Percentiles rank a stretch among this genome's conserved stretches.
Evolutionary conservation across 1,140 invertebrate species (phyloP).

Genomic region (Liolophura sinensis): DNA sequence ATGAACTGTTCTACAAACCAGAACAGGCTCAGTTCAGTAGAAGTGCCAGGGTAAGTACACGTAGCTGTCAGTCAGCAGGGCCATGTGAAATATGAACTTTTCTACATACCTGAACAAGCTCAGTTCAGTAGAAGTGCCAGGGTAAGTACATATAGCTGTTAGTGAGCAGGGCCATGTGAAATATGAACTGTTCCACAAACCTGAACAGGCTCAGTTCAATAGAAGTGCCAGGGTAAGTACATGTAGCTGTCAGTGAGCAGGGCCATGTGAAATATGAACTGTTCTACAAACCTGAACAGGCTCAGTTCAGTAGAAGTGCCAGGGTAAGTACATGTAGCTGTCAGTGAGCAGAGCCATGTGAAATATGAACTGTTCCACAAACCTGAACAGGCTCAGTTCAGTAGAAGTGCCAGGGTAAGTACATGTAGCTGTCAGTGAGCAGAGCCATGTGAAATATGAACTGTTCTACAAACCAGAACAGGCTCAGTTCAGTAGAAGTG

Average conservation of each 20-base stretch:
- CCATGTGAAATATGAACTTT: no score
- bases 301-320: neutral
- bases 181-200: constrained; percentile 68
- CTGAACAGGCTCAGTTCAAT: constrained; percentile 70
- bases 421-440: neutral
- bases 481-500: constrained; percentile 70
- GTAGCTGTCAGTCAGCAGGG: neutral
- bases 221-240: constrained; percentile 71
- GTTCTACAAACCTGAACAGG: no score
- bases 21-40: constrained; percentile 71
- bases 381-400: no score
- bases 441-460: constrained; percentile 64
- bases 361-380: no score
- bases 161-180: constrained; percentile 55
- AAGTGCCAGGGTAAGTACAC: constrained; percentile 68
- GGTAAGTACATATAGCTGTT: neutral
- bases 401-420: neutral
- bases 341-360: no score
- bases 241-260: no score
- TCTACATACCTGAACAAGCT: no score
- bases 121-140: neutral
- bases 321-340: constrained; percentile 3
- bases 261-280: no score
- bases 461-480: constrained; percentile 68
- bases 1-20: constrained; percentile 68